Percentiles rank a stretch among this genome's conserved stretches.
phyloP scores from a whole-genome alignment of 1,140 invertebrate species.

The Bombus huntii region DNA sequence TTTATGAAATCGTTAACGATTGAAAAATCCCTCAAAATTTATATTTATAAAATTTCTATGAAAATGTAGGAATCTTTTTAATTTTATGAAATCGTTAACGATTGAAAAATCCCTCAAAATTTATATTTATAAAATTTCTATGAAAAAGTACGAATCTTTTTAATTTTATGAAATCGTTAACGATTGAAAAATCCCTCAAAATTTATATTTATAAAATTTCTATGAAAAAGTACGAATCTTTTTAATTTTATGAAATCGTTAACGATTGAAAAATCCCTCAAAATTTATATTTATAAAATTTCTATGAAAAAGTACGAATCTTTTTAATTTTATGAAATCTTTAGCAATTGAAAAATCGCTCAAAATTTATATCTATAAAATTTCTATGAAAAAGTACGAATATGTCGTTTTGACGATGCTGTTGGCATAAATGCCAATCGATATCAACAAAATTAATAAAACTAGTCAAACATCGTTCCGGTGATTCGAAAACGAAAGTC shows the following conservation, averaged over 20 bases:
- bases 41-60: neutral
- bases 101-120: neutral
- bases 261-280: neutral
- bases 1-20: too few relatives aligned
- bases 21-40: neutral
- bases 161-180: neutral
- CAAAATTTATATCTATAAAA: neutral
- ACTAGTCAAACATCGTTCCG: too few relatives aligned
- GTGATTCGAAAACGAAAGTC: too few relatives aligned
- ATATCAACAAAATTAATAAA: too few relatives aligned
- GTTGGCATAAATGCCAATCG: too few relatives aligned
- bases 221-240: neutral
- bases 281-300: neutral
- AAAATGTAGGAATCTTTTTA: neutral
- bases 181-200: neutral
- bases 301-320: neutral
- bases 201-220: neutral
- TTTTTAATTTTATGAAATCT: neutral
- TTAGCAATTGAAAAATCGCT: neutral
- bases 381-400: neutral
- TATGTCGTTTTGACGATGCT: too few relatives aligned
- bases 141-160: rapidly evolving
- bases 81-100: neutral
- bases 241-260: neutral
- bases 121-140: neutral